These are phyloP conservation scores for Siniperca chuatsi DNA, from an alignment of 2,113 vertebrate species.

Conservation along the genomic window DNA sequence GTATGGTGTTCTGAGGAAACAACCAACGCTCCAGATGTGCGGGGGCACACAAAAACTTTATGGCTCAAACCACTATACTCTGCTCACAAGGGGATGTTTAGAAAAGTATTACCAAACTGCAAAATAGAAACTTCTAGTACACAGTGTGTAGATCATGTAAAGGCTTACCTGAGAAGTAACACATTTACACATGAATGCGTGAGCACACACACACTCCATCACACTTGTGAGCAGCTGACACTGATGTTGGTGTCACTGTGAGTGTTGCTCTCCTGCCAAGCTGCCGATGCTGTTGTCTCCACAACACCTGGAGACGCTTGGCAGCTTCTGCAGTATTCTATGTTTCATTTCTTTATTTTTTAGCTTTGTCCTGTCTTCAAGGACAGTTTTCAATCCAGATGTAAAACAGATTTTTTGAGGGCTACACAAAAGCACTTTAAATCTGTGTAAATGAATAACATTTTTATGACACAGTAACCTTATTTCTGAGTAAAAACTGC, in stretches of 20 bases:
- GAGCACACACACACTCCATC: not conserved
- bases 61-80: not conserved
- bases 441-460: not conserved
- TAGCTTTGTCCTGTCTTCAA: not conserved
- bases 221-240: not conserved
- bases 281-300: not conserved
- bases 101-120: too few relatives aligned
- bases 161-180: not conserved
- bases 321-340: conserved; percentile 18
- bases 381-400: not conserved
- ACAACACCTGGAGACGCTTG: conserved; percentile 51
- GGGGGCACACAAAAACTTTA: not conserved
- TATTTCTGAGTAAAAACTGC: not conserved
- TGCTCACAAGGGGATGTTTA: not conserved
- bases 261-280: conserved; percentile 21
- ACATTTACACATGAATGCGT: not conserved
- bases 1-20: not conserved
- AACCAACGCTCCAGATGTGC: too few relatives aligned
- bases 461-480: not conserved
- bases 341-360: not conserved
- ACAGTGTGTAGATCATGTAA: not conserved
- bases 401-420: not conserved
- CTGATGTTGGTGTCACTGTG: conserved; percentile 4
- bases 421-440: conserved; percentile 3
- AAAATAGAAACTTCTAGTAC: too few relatives aligned